Evolutionary conservation across 2,888 invertebrate genomes (phyloP).

Genomic region (Steinernema hermaphroditum): DNA sequence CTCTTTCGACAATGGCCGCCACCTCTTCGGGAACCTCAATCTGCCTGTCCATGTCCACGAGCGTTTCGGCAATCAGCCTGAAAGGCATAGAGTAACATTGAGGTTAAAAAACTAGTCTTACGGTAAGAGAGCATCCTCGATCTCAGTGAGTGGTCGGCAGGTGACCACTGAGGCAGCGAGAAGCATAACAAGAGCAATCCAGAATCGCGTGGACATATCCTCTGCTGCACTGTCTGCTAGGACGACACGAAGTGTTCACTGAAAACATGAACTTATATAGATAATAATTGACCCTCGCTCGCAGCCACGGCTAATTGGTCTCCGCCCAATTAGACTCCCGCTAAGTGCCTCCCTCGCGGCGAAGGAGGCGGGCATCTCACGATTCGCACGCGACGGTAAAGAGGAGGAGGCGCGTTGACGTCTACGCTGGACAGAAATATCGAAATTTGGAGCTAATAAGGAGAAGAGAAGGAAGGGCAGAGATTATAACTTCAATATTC

Average conservation of each 20-base stretch:
- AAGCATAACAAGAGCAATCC: neutral
- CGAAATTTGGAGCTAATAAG: too few species aligned
- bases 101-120: neutral
- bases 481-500: too few species aligned
- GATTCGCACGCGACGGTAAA: too few species aligned
- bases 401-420: too few species aligned
- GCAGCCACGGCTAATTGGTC: neutral
- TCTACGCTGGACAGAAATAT: too few species aligned
- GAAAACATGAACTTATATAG: neutral
- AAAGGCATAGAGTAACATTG: neutral
- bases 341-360: slow-evolving; percentile 11
- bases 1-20: neutral
- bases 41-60: slow-evolving; percentile 2
- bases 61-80: neutral
- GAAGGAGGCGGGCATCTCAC: neutral
- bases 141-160: neutral
- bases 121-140: neutral
- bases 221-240: neutral
- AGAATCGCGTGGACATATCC: neutral
- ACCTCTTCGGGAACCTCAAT: neutral
- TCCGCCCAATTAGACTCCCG: neutral
- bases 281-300: neutral
- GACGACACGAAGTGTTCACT: neutral
- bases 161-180: neutral
- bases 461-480: too few species aligned